phyloP scores from a whole-genome alignment of 2,888 invertebrate species.

The Ochropacha duplaris region DNA sequence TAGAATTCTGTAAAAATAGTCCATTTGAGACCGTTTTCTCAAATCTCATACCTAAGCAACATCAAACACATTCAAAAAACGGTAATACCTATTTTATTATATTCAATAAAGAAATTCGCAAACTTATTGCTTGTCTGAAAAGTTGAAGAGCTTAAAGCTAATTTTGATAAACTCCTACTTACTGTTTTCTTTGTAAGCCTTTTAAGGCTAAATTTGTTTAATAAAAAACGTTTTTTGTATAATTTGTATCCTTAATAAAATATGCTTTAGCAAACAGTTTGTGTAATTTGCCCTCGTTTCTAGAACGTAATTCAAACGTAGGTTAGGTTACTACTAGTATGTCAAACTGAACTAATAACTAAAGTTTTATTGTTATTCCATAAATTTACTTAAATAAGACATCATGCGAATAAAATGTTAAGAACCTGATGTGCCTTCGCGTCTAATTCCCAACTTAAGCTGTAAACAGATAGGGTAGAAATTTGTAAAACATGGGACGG shows the following conservation, averaged over 20 bases:
- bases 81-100: slow-evolving; percentile 4
- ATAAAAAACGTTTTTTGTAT: slow-evolving; percentile 24
- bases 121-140: slow-evolving; percentile 13
- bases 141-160: slow-evolving; percentile 21
- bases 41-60: not conserved
- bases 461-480: not conserved
- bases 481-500: slow-evolving; percentile 13
- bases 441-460: not conserved
- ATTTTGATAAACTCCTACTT: slow-evolving; percentile 32
- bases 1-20: not conserved
- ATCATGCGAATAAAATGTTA: not conserved
- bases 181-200: slow-evolving; percentile 21
- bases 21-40: not conserved
- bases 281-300: too few relatives aligned
- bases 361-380: not conserved
- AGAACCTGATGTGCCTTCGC: not conserved
- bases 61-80: not conserved
- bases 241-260: slow-evolving; percentile 14
- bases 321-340: too few relatives aligned
- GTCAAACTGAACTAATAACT: too few relatives aligned
- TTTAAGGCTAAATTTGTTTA: slow-evolving; percentile 27
- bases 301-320: too few relatives aligned
- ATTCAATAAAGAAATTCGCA: slow-evolving; percentile 19
- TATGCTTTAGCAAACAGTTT: too few relatives aligned
- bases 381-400: not conserved